Base-by-base conservation (phyloP, 1,140 invertebrate genomes). In the Temnothorax curvispinosus region DNA sequence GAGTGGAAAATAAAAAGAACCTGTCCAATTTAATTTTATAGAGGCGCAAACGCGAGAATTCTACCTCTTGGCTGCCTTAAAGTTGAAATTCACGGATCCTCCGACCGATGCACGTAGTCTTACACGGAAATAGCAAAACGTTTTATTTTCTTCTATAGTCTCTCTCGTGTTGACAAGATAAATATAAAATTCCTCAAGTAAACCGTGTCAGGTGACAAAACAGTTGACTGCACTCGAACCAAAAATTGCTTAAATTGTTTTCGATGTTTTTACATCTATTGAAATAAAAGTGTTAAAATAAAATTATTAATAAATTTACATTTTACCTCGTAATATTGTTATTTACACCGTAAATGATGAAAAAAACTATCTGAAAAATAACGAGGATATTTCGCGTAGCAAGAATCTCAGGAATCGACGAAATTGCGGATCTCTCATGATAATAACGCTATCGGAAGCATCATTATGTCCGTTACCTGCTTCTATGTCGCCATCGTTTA, bases 11-110 rank as follows among this genome's bases (percentile, higher is more conserved):
- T 84, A 84, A 84, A 38, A 62, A 56, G 18, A 27, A 50, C 69
- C 41, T 44, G 67, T 50, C 54, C 41, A 74, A 75, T 75, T 60
- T 84, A 75, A 84, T 75, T 75, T 60, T 35, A 84, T 35, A 84
- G 69, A 32, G 74, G 54, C 8, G 67, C 67, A 58, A 82, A 54
- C 27, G 67, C 27, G 67, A 67, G 38, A 74, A 82, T 82, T 47
- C 41, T 35, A 41, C 21, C n/a, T 47, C 35, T 9, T 13, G 38
- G 4, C 35, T n/a, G 18, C 38, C 27, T 32, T 41, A 41, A 74
- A 60, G 41, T 15, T 74, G 65, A 81, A 81, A 81, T 74, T 82
- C 67, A 32, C 52, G n/a, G 21, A 72, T 60, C 54, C 67, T 47
- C 13, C 27, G 41, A 47, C 27, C 52, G 32, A 47, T n/a, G 32